These are phyloP conservation scores for Apodemia mormo DNA, from an alignment of 2,888 invertebrate genomes.

Conservation along the genomic window DNA sequence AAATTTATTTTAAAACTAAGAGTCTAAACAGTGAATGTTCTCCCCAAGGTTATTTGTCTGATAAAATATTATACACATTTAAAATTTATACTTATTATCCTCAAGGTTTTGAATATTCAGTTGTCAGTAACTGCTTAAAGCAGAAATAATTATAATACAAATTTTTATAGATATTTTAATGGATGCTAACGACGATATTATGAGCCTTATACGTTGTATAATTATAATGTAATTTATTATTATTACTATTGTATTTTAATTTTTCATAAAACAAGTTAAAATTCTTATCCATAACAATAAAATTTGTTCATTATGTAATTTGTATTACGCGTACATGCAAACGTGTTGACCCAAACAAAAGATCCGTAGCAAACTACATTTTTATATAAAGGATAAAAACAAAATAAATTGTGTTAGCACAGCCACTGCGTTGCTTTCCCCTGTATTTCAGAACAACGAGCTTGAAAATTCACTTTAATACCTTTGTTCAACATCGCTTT, in stretches of 20 bases:
- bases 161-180: conserved; percentile 1
- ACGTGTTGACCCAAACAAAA: conserved; percentile 51
- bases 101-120: not conserved
- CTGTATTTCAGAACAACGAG: conserved; percentile 63
- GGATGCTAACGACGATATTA: no score
- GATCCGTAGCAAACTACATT: conserved; percentile 72
- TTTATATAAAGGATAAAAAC: conserved; percentile 59
- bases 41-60: conserved; percentile 34
- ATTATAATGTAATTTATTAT: conserved; percentile 1
- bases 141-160: not conserved
- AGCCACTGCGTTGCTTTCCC: conserved; percentile 67
- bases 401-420: conserved; percentile 75
- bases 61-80: conserved; percentile 29
- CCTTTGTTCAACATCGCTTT: conserved; percentile 77
- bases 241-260: not conserved
- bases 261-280: not conserved
- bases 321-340: conserved; percentile 11
- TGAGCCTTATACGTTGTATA: not conserved
- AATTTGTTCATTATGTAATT: conserved; percentile 5
- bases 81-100: not conserved
- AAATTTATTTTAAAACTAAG: conserved; percentile 53
- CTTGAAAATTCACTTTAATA: conserved; percentile 78
- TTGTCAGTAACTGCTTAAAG: not conserved
- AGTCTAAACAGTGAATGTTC: conserved; percentile 37
- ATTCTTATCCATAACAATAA: not conserved